phyloP scores from a whole-genome alignment of 2,113 vertebrate species.

The Clarias gariepinus region DNA sequence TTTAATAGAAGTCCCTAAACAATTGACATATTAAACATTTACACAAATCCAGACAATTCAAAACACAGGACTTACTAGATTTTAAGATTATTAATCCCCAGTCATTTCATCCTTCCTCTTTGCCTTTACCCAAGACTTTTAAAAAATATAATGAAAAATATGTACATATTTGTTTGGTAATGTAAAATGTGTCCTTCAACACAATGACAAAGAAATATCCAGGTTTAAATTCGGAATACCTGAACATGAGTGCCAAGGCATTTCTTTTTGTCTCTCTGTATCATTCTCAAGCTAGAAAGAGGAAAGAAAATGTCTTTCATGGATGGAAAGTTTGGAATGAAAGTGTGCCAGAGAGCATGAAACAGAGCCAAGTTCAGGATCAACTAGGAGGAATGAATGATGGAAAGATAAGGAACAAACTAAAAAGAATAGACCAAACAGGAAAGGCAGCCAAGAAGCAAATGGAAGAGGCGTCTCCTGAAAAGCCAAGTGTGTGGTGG shows the following conservation, averaged over 20 bases:
- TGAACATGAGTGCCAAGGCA: conserved; percentile 51
- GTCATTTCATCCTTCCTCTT: not conserved
- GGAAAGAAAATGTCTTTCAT: conserved; percentile 67
- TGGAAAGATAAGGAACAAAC: conserved; percentile 73
- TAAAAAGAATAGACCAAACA: conserved; percentile 78
- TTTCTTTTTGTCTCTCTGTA: conserved; percentile 39
- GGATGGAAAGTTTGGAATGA: conserved; percentile 54
- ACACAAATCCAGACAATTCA: not conserved
- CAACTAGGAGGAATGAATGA: conserved; percentile 74
- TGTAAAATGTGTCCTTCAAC: conserved; percentile 24
- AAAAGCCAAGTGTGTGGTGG: conserved; percentile 54
- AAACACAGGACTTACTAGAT: not conserved
- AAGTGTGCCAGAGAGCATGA: conserved; percentile 63
- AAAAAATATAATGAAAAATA: conserved; percentile 19
- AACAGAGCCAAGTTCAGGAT: conserved; percentile 68
- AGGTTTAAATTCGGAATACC: conserved; percentile 57
- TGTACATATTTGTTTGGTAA: not conserved
- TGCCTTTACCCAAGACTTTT: not conserved
- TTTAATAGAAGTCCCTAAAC: not conserved
- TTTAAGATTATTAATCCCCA: not conserved
- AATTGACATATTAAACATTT: not conserved
- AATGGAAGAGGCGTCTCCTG: conserved; percentile 65
- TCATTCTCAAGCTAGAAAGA: conserved; percentile 9
- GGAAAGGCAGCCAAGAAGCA: conserved; percentile 69
- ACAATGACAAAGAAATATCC: conserved; percentile 37